Percentiles rank a stretch among this genome's conserved stretches.
Evolutionary conservation across 2,113 vertebrate genomes (phyloP).

Genomic region (Epinephelus cyanopodus): DNA sequence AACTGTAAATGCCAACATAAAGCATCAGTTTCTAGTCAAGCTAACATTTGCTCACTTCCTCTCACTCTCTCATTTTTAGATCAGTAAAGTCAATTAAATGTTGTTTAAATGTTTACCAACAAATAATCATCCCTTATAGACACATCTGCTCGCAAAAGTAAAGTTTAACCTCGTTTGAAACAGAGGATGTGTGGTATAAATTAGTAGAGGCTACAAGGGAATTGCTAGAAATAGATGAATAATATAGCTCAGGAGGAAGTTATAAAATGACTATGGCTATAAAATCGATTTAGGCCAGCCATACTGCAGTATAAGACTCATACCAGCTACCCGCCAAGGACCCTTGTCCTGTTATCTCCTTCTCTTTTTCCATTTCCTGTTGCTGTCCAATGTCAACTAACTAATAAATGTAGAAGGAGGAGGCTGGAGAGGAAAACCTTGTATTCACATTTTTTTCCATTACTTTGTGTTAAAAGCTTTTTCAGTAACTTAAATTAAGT

Average conservation of each 20-base stretch:
- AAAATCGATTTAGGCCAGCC: slow-evolving; percentile 9
- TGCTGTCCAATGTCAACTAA: slow-evolving; percentile 1
- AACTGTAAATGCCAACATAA: not conserved
- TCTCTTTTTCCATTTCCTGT: slow-evolving; percentile 22
- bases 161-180: not conserved
- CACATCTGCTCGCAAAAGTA: not conserved
- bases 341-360: slow-evolving; percentile 11
- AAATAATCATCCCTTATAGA: not conserved
- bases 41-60: not conserved
- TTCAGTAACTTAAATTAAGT: not conserved
- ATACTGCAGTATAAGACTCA: slow-evolving; percentile 2
- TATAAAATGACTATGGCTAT: not conserved
- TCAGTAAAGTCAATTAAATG: not conserved
- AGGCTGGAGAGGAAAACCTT: not conserved
- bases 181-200: too few species aligned
- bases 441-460: not conserved
- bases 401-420: not conserved
- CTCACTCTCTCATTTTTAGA: too few species aligned
- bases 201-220: not conserved
- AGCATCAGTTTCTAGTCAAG: not conserved
- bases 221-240: not conserved
- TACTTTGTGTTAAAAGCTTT: not conserved
- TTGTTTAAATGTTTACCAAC: too few species aligned
- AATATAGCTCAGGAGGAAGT: not conserved
- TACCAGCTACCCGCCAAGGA: not conserved